Evolutionary conservation across 2,797 vertebrate genomes (phyloP).

Genomic region (Pyrocephalus nanus): DNA sequence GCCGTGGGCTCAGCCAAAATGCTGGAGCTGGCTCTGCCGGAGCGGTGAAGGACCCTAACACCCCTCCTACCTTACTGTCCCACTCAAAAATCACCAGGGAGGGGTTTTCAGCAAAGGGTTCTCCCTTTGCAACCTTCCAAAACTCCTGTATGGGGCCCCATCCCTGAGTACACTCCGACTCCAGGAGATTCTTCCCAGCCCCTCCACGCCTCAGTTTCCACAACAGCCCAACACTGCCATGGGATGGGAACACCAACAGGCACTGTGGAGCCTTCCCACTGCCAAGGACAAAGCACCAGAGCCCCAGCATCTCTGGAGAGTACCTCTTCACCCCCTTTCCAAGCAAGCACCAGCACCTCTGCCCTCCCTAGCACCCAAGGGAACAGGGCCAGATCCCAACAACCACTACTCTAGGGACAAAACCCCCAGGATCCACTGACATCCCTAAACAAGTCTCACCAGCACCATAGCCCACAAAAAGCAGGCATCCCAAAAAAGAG

Average conservation of each 20-base stretch:
- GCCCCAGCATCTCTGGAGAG: accelerated
- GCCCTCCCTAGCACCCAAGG: background rate
- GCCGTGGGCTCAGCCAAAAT: conserved; percentile 1
- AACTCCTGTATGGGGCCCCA: background rate
- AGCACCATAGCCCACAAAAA: background rate
- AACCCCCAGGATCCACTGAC: background rate
- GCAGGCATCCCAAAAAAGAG: background rate
- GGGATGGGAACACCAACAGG: background rate
- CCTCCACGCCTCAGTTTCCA: background rate
- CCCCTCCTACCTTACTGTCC: background rate
- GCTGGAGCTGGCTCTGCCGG: background rate
- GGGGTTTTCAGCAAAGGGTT: background rate
- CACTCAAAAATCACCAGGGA: background rate
- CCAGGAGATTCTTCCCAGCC: background rate
- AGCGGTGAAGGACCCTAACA: background rate
- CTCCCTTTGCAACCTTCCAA: background rate
- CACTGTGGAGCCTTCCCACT: background rate
- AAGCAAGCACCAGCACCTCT: background rate
- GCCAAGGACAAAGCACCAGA: accelerated
- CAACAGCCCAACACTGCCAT: background rate
- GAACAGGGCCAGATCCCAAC: background rate
- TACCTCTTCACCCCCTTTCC: background rate
- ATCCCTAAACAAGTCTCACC: background rate
- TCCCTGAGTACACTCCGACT: background rate
- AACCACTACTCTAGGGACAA: background rate